Evolutionary conservation across 2,113 vertebrate genomes (phyloP), one percentile per base, ranked within the genome.

Genomic region (Felis catus): DNA sequence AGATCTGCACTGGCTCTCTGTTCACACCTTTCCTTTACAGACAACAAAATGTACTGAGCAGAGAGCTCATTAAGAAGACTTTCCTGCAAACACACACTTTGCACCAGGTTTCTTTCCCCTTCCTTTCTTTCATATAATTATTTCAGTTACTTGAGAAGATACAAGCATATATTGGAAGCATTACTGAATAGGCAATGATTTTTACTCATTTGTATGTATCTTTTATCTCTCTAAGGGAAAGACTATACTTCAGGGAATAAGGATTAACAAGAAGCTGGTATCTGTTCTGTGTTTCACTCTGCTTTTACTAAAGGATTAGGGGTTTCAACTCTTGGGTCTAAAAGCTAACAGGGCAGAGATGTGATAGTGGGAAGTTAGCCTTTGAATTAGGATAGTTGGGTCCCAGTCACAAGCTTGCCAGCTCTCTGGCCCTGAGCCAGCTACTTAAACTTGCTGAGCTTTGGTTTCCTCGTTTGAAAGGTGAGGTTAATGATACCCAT

Each of bases 51-150:
- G 21, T 97, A 91, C 88, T 90, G 94, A 94, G 48, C 68, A 63
- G 71, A 88, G 87, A 90, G 91, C 90, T 98, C 97, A 94, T 88
- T 98, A 96, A 96, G 95, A 97, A 97, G 95, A 74, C 80, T 92
- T 97, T 89, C 58, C 84, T 95, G 48, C 74, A 96, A 94, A 97
- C 91, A 92, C 16, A 51, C 9, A 63, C 51, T 74, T 97, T 97
- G 61, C 86, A 89, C 71, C 79, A 93, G 68, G 74, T 94, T 86
- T 84, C 83, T 95, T 84, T 85, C n/a, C 11, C 63, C 10, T 65
- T 96, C 68, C 51, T 97, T 83, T 89, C 63, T 95, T 95, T 95
- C 65, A 74, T 86, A 45, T 66, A 95, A 89, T 97, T 89, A 94
- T 87, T 92, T 90, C 55, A 96, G 68, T 98, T 93, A 74, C 73